phyloP scores from a whole-genome alignment of 2,797 vertebrate genomes.

The Ambastaia sidthimunki region DNA sequence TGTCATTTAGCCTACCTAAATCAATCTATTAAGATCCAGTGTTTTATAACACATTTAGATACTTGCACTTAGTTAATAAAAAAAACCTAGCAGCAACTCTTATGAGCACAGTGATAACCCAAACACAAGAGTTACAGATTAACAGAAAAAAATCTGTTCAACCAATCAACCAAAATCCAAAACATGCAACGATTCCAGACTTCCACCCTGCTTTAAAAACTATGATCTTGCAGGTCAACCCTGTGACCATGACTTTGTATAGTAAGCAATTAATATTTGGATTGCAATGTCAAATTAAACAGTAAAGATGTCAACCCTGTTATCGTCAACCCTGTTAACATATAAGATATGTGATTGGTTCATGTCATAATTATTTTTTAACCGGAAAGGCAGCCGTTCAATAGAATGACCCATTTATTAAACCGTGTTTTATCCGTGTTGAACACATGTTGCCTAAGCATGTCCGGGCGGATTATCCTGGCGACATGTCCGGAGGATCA shows the following conservation, averaged over 20 bases:
- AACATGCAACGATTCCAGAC: too few species aligned
- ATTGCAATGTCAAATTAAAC: too few species aligned
- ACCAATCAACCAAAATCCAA: too few species aligned
- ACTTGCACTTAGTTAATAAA: background rate
- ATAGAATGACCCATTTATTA: background rate
- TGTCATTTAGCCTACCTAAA: background rate
- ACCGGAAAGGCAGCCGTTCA: background rate
- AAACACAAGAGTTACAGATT: background rate
- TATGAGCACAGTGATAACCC: background rate
- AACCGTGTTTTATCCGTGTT: background rate
- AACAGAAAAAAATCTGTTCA: background rate
- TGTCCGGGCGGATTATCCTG: slow-evolving; percentile 31
- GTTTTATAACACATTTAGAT: background rate
- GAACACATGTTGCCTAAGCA: slow-evolving; percentile 26
- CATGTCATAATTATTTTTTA: too few species aligned
- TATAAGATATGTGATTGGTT: too few species aligned
- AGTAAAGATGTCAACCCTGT: background rate
- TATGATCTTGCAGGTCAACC: background rate
- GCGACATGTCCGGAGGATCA: slow-evolving; percentile 34
- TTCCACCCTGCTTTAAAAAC: too few species aligned
- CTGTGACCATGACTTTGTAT: background rate
- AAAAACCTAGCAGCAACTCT: slow-evolving; percentile 19
- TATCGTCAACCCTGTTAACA: background rate
- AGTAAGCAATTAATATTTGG: too few species aligned
- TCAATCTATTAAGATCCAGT: background rate